Base-by-base conservation (phyloP, 2,888 invertebrate genomes). In the Hybos culiciformis region DNA sequence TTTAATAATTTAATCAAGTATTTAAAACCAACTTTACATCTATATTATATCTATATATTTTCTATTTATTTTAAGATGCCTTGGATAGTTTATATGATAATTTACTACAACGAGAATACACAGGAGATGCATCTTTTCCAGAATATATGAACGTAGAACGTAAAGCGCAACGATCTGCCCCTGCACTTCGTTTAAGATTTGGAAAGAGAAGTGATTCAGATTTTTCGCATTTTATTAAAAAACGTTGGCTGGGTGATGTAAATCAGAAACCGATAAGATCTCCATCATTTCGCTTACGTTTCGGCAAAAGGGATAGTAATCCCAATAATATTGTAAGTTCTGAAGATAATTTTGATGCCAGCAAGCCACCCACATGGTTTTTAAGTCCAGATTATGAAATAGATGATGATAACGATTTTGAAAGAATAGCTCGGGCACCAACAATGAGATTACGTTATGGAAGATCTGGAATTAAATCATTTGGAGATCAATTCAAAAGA, bases 131-230 rank as follows among this genome's bases (percentile, higher is more conserved):
- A 21, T 56, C 61, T n/a, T 62, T 67, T 46, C 64, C 72, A 34
- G 74, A 75, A 9, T 83, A 83, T 61, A 74, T 78, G 50, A 56
- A 60, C 38, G 74, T 84, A 21, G 80, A 82, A 39, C 77, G 84
- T 59, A 83, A 83, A 63, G 80, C 83, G 5, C 80, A 81, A 55
- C 72, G 83, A 48, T 81, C 82, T 14, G 29, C 29, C 12, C 84
- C 83, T 0, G 83, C 83, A 2, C 68, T 84, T 32, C 73, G 84
- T 17, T 72, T 85, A 45, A 75, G 84, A 49, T 85, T 84, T 57
- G 84, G 84, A 32, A n/a, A n/a, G n/a, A 74, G 83, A 49, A 79
- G 80, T 23, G 82, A 82, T 63, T 78, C 80, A 12, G 73, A 74
- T 47, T 70, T 46, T 3, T 15, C 23, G 12, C 17, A 18, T 39